phyloP scores from a whole-genome alignment of 2,888 invertebrate species.

The Melolontha melolontha region DNA sequence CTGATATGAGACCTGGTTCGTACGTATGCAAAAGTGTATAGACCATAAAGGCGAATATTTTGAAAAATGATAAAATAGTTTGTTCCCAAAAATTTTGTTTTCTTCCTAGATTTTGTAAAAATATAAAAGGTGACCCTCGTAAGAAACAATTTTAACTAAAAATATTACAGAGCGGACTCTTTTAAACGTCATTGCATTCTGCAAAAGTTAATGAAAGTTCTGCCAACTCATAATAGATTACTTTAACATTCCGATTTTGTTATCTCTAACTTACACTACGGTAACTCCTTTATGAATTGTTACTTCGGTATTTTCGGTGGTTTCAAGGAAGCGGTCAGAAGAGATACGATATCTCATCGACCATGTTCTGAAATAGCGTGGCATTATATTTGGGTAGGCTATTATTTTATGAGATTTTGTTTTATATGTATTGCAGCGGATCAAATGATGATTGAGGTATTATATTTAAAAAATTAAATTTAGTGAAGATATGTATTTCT shows the following conservation, averaged over 20 bases:
- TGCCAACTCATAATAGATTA: constrained; percentile 22
- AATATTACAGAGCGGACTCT: background rate
- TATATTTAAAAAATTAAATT: background rate
- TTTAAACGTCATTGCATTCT: background rate
- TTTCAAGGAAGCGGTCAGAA: constrained; percentile 3
- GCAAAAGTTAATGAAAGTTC: background rate
- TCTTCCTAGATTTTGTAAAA: no score
- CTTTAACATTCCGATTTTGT: constrained; percentile 22
- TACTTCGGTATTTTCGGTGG: constrained; percentile 37
- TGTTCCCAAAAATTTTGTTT: no score
- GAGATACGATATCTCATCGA: background rate
- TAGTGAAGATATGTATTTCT: background rate
- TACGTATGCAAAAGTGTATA: no score
- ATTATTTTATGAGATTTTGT: constrained; percentile 28
- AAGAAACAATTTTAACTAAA: background rate
- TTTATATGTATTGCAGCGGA: constrained; percentile 15
- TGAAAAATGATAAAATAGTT: no score
- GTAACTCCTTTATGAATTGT: constrained; percentile 10
- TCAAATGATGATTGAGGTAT: constrained; percentile 29
- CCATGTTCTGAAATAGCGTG: background rate
- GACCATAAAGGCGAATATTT: no score
- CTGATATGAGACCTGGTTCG: no score
- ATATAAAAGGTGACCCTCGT: no score
- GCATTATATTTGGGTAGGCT: background rate
- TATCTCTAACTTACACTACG: background rate